Conservation (phyloP, 2,113 vertebrate species). For the Colistium nudipinnis region DNA sequence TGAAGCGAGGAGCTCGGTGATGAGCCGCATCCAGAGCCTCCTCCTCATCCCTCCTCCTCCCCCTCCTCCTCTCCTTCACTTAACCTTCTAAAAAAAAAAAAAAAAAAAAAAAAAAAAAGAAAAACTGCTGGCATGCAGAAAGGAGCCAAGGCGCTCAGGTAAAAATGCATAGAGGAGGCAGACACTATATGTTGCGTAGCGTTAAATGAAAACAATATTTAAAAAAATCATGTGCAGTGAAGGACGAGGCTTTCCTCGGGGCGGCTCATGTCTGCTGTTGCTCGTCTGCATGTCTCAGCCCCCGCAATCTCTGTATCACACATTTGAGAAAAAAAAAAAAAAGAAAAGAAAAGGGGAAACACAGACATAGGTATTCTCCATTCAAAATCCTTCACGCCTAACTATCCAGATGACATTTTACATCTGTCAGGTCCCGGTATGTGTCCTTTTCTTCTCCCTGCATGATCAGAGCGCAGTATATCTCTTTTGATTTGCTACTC, state of each 20-base stretch:
- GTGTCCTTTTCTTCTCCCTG: slow-evolving; percentile 45
- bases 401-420: slow-evolving; percentile 60
- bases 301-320: slow-evolving; percentile 19
- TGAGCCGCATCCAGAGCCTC: slow-evolving; percentile 58
- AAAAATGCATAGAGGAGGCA: slow-evolving; percentile 23
- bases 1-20: slow-evolving; percentile 59
- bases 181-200: slow-evolving; percentile 38
- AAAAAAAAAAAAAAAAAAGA: too few relatives aligned
- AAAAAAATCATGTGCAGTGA: slow-evolving; percentile 26
- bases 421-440: slow-evolving; percentile 49
- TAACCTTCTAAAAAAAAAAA: slow-evolving; percentile 64
- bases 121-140: slow-evolving; percentile 28
- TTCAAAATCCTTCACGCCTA: slow-evolving; percentile 49
- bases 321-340: slow-evolving; percentile 23
- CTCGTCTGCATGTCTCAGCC: slow-evolving; percentile 48
- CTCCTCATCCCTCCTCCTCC: slow-evolving; percentile 33
- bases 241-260: slow-evolving; percentile 54
- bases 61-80: slow-evolving; percentile 63
- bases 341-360: slow-evolving; percentile 34
- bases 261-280: slow-evolving; percentile 49
- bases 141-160: slow-evolving; percentile 47
- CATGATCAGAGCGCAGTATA: slow-evolving; percentile 43
- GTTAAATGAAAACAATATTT: slow-evolving; percentile 21
- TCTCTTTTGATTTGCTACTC: slow-evolving; percentile 47
- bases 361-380: slow-evolving; percentile 42